Conservation (phyloP, 2,113 vertebrate species). For the Rhegmatorhina hoffmannsi region DNA sequence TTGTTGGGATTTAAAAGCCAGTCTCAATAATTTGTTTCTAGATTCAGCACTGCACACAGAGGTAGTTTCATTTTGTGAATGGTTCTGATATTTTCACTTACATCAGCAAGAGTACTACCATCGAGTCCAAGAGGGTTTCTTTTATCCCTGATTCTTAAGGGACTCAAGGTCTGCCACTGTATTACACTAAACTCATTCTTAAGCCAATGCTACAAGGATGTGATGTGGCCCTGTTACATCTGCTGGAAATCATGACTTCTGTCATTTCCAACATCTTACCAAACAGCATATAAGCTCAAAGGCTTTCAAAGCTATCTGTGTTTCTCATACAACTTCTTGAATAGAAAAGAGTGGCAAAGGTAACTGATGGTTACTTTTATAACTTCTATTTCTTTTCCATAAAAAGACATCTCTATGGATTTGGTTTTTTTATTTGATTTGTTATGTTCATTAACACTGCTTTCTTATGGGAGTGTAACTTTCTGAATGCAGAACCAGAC, state of each 20-base stretch:
- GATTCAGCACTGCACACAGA: neutral
- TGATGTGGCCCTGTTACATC: neutral
- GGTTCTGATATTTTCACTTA: neutral
- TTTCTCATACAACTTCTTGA: neutral
- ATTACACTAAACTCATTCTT: neutral
- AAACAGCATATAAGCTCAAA: neutral
- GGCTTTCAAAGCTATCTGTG: neutral
- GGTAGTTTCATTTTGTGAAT: neutral
- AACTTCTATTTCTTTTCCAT: neutral
- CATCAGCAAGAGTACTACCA: neutral
- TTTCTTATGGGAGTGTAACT: neutral
- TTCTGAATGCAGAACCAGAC: neutral
- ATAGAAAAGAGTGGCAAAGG: neutral
- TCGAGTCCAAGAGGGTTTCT: neutral
- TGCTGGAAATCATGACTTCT: neutral
- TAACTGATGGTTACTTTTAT: neutral
- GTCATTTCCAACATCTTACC: neutral
- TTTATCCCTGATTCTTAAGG: neutral
- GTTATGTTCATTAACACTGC: neutral
- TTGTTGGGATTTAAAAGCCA: neutral
- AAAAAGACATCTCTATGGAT: accelerated
- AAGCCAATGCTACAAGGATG: neutral
- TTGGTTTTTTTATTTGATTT: neutral
- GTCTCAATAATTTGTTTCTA: neutral
- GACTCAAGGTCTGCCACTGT: neutral